Conservation (phyloP, 2,797 vertebrate species). For the Simalia tracyae region DNA sequence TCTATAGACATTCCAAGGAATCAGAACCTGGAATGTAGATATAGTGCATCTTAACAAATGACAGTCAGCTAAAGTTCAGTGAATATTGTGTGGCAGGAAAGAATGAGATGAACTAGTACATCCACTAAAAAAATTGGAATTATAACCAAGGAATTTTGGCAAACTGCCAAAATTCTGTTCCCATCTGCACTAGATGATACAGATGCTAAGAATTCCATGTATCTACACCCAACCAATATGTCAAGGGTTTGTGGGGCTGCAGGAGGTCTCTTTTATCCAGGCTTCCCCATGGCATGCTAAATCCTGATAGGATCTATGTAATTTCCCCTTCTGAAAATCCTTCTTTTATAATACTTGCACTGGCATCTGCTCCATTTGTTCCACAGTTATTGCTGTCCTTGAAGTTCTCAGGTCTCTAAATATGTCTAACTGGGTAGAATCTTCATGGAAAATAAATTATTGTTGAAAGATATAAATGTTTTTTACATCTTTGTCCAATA, state of each 20-base stretch:
- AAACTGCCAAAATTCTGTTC: not conserved
- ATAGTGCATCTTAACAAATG: constrained; percentile 42
- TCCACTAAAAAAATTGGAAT: not conserved
- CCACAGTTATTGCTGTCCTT: not conserved
- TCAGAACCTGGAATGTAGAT: constrained; percentile 54
- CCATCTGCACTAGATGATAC: not conserved
- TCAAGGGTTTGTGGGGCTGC: not conserved
- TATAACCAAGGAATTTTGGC: not conserved
- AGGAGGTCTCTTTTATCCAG: not conserved
- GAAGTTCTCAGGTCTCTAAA: not conserved
- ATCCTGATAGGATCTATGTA: not conserved
- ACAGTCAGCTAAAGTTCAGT: constrained; percentile 38
- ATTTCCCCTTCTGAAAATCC: not conserved
- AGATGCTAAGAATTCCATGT: not conserved
- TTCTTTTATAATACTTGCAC: not conserved
- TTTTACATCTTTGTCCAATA: not conserved
- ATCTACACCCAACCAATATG: not conserved
- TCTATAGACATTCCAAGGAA: constrained; percentile 54
- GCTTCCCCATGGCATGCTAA: not conserved
- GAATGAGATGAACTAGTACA: constrained; percentile 47
- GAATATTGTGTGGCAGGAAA: constrained; percentile 32
- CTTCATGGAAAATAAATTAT: not conserved
- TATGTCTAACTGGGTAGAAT: not conserved
- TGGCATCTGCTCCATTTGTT: not conserved
- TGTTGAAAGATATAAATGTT: not conserved